Evolutionary conservation across 2,113 vertebrate genomes (phyloP), one percentile per base, ranked within the genome.

Genomic region (Sterna hirundo): DNA sequence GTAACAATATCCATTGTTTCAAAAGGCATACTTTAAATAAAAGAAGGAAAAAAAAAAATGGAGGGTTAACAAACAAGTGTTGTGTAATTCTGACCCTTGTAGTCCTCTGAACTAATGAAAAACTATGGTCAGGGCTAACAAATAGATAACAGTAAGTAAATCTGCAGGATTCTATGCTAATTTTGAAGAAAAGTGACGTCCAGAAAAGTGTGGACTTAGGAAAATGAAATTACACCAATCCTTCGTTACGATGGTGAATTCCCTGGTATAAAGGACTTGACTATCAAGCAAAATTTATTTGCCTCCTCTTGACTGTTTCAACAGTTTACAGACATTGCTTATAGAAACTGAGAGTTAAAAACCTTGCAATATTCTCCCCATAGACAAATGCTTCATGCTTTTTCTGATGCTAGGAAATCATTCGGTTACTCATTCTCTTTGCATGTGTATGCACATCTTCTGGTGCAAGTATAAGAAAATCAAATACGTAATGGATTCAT

Each of bases 51-150:
- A 13, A 1, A 10, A 32, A 6, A 32, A 52, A 19, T 9, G 0
- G 15, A 29, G 9, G 0, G 1, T 3, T 71, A 60, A 17, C 5
- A 69, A 51, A 25, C 2, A 29, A 17, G 1, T 25, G 76, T 71
- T 71, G 10, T 76, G 13, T 57, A 49, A 83, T 80, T 90, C 23
- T 65, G 18, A 80, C 11, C 6, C 19, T 78, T 40, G 4, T 29
- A 57, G 9, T 66, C 30, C 15, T 85, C 17, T 29, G 42, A 60
- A 42, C 4, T 52, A 60, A 46, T 25, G 7, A 61, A 90, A 83
- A 72, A 21, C 7, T 52, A 38, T 15, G 3, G 26, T 72, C 22
- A 64, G 15, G 27, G 13, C 4, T 66, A 29, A 79, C n/a, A 90
- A 74, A 74, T 2, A 52, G 13, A 26, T 15, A 88, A 36, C 8